Evolutionary conservation across 2,113 vertebrate genomes (phyloP).

Genomic region (Hydrochoerus hydrochaeris): DNA sequence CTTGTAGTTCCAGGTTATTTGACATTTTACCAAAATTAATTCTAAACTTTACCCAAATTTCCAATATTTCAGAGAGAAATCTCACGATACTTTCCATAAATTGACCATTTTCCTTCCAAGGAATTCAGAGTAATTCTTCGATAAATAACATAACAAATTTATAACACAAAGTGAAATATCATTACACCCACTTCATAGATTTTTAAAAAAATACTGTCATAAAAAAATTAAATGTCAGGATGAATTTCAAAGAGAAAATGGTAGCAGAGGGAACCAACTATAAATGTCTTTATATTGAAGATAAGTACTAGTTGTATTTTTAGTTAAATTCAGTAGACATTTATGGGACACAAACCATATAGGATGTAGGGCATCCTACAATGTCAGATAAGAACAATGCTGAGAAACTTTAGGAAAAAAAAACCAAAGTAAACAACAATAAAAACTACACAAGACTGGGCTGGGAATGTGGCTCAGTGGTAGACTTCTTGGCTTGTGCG

Average conservation of each 20-base stretch:
- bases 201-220: not conserved
- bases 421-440: not conserved
- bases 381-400: not conserved
- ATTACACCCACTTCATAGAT: slow-evolving; percentile 64
- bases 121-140: slow-evolving; percentile 47
- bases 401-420: not conserved
- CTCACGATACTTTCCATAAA: slow-evolving; percentile 21
- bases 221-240: slow-evolving; percentile 70
- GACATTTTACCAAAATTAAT: slow-evolving; percentile 52
- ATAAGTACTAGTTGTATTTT: not conserved
- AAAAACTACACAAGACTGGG: not conserved
- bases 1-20: not conserved
- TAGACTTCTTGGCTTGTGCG: no score
- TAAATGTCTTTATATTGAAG: not conserved
- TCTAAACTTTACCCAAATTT: not conserved
- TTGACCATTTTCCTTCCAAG: slow-evolving; percentile 45
- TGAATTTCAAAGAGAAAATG: slow-evolving; percentile 52
- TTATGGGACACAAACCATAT: not conserved
- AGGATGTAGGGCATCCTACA: not conserved
- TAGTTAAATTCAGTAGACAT: slow-evolving; percentile 27
- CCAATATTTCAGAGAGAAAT: not conserved
- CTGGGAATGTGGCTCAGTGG: no score
- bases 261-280: slow-evolving; percentile 4
- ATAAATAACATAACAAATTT: slow-evolving; percentile 70
- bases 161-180: slow-evolving; percentile 65